A percentile compares a stretch with the other conserved stretches of the same genome.
Conservation (phyloP, 2,797 vertebrate species). For the Sebastes dallii region DNA sequence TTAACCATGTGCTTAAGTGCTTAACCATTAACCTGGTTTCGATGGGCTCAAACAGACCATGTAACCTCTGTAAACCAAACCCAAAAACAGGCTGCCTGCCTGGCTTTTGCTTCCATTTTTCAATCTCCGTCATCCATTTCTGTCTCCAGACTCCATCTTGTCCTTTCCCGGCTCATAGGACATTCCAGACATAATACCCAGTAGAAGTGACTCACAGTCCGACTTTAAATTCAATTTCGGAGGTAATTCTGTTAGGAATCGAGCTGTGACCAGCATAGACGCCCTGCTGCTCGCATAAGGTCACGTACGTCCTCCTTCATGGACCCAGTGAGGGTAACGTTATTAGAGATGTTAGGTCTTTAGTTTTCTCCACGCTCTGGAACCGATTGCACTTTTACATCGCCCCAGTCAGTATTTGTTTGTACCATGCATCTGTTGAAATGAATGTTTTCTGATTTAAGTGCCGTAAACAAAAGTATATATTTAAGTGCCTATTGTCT, state of each 20-base stretch:
- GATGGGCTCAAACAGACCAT: neutral
- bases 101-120: neutral
- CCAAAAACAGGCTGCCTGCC: neutral
- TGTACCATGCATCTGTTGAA: slow-evolving; percentile 4
- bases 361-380: slow-evolving; percentile 17
- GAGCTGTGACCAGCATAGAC: slow-evolving; percentile 29
- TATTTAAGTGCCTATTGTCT: slow-evolving; percentile 51
- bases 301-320: slow-evolving; percentile 28
- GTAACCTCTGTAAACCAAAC: slow-evolving; percentile 1
- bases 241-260: slow-evolving; percentile 71
- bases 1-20: neutral
- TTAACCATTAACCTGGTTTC: slow-evolving; percentile 39
- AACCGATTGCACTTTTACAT: slow-evolving; percentile 41
- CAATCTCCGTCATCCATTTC: neutral
- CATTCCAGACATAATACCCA: slow-evolving; percentile 70
- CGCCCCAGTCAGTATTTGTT: slow-evolving; percentile 51
- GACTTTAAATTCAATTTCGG: slow-evolving; percentile 76
- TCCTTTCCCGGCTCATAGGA: slow-evolving; percentile 44
- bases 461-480: slow-evolving; percentile 24
- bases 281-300: slow-evolving; percentile 25
- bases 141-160: slow-evolving; percentile 36
- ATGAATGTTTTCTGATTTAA: slow-evolving; percentile 34
- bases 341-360: slow-evolving; percentile 45
- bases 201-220: slow-evolving; percentile 66
- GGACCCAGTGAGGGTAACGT: slow-evolving; percentile 38